These are phyloP conservation scores for Halcyon badia DNA, from an alignment of 2,797 vertebrate genomes.

Conservation along the genomic window DNA sequence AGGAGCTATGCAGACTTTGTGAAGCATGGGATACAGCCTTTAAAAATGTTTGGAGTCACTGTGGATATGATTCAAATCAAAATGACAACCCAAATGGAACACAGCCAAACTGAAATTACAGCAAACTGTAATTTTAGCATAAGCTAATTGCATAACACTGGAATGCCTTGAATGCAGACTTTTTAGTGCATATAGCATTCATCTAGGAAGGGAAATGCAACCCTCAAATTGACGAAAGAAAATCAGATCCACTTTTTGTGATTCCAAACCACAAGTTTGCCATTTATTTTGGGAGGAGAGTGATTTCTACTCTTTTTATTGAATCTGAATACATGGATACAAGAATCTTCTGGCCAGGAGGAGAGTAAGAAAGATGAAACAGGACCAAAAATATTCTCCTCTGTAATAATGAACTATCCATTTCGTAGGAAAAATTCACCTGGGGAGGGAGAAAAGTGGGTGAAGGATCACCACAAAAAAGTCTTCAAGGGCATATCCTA, in stretches of 20 bases:
- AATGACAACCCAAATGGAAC: background rate
- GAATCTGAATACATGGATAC: background rate
- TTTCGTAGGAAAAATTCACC: background rate
- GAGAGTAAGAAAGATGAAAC: background rate
- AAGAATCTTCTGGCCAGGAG: background rate
- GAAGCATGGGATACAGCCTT: background rate
- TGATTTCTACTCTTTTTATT: background rate
- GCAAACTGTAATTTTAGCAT: background rate
- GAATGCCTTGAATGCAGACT: background rate
- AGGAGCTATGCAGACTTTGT: background rate
- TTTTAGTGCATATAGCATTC: background rate
- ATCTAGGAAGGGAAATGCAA: background rate
- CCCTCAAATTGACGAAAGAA: background rate
- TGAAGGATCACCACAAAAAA: background rate
- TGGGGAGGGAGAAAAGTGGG: fast-evolving
- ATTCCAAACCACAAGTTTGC: background rate
- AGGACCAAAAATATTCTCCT: background rate
- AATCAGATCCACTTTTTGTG: background rate
- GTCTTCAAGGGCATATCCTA: background rate
- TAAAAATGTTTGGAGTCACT: background rate
- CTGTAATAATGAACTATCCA: background rate
- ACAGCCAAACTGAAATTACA: background rate
- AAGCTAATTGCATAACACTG: background rate
- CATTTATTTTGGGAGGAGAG: background rate
- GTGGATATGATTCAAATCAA: background rate